These are phyloP conservation scores for Ridgeia piscesae DNA, from an alignment of 1,140 invertebrate species.

Conservation along the genomic window DNA sequence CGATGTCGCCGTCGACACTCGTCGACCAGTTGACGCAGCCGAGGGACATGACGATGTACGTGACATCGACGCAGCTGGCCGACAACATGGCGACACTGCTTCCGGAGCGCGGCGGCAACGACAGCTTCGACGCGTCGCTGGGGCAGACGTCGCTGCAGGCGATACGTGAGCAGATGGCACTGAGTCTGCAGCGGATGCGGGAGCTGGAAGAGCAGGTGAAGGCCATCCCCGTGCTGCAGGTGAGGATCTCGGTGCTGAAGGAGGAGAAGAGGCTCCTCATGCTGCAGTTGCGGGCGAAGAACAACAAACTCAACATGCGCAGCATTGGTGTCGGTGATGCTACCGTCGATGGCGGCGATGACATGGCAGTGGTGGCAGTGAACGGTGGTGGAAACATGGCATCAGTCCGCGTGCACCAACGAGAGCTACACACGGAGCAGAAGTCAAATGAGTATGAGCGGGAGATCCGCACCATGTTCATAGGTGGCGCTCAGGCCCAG, in stretches of 20 bases:
- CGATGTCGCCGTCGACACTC: neutral
- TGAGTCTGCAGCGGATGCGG: constrained; percentile 74
- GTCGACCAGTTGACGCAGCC: neutral
- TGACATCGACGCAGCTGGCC: constrained; percentile 33
- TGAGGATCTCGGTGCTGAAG: constrained; percentile 71
- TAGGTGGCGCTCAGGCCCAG: neutral
- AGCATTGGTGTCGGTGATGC: constrained; percentile 53
- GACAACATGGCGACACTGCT: constrained; percentile 35
- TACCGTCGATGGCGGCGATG: constrained; percentile 33
- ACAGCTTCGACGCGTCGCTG: constrained; percentile 23
- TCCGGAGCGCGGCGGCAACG: constrained; percentile 17
- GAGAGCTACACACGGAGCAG: neutral
- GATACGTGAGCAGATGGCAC: constrained; percentile 75
- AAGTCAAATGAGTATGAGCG: neutral
- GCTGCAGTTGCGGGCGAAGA: constrained; percentile 61
- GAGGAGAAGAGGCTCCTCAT: constrained; percentile 73
- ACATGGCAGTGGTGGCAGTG: neutral
- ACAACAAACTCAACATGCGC: constrained; percentile 37
- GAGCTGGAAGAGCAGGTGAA: constrained; percentile 84
- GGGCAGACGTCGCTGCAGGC: constrained; percentile 27
- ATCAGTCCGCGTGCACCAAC: neutral
- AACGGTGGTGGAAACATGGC: neutral
- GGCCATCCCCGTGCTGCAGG: constrained; percentile 78
- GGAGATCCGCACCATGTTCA: neutral
- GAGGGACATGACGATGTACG: neutral